Base-by-base conservation (phyloP, 2,888 invertebrate genomes). In the Orthosia cruda region DNA sequence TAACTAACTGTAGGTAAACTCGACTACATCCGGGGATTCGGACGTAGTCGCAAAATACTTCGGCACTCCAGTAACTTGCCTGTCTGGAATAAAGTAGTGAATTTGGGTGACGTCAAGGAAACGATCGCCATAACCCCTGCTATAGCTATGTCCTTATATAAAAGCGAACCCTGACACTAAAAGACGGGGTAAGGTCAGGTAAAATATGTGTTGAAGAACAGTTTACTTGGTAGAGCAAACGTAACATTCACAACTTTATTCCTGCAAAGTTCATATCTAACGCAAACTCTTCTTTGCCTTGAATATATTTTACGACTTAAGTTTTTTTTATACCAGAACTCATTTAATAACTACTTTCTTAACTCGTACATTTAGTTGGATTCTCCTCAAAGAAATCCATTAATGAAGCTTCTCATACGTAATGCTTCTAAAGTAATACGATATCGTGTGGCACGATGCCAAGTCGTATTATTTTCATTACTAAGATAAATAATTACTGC, bases 391-490 rank as follows among this genome's bases (percentile, higher is more conserved):
- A 68, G 40, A 71, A 81, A 73, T 63, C 72, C 77, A 84, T 84
- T 86, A 82, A 81, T 69, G 78, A 83, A 77, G 67, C 72, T 77
- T 23, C 73, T 81, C 62, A 74, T 79, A 73, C 76, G 74, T 73
- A 78, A 81, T 77, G 77, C 79, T 86, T 84, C 72, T 79, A 79
- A 70, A 79, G 87, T 85, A 87, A 89, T 83, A 72, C 79, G 83
- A 89, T 78, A 82, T 72, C 76, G 50, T 74, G 61, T 87, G 91
- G 90, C 90, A 89, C 50, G 70, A 47, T 67, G 89, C 91, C 91
- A 91, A 91, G 67, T 80, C 76, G 62, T 77, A 83, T 90, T 89
- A 88, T 84, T 87, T 88, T 76, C 83, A 85, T 82, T 80, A 74
- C 80, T 84, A 87, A 86, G 77, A 86, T 80, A 73, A 77, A 82